Evolutionary conservation across 37 sponge, comb jelly and placozoan genomes (phyloP).

Genomic region (Bolinopsis microptera): DNA sequence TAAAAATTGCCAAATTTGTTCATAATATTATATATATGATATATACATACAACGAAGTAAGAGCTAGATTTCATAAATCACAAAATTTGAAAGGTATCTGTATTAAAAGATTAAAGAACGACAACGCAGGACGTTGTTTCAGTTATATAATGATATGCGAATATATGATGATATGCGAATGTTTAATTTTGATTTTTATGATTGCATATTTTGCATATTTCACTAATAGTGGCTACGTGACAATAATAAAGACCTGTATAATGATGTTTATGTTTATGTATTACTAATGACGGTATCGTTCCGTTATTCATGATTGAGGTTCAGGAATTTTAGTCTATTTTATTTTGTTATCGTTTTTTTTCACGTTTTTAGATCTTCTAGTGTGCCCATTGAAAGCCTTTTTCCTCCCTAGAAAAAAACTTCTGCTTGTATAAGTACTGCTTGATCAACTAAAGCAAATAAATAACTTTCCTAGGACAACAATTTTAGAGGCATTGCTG

Average conservation of each 20-base stretch:
- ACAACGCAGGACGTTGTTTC: not conserved
- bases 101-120: not conserved
- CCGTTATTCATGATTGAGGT: not conserved
- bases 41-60: no score
- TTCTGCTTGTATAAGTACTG: no score
- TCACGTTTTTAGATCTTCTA: no score
- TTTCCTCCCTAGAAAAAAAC: no score
- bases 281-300: not conserved
- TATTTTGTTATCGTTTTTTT: no score
- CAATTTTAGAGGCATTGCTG: no score
- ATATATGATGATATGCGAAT: not conserved
- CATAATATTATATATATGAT: no score
- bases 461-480: no score
- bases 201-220: not conserved
- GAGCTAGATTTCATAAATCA: not conserved
- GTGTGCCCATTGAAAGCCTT: no score
- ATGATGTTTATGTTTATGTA: not conserved
- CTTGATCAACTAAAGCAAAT: no score
- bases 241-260: not conserved
- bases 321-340: no score
- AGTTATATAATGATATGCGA: not conserved
- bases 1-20: no score
- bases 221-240: not conserved
- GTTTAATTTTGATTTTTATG: not conserved
- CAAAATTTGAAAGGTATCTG: not conserved